A percentile compares a stretch with the other conserved stretches of the same genome.
Evolutionary conservation across 64 coral and sea anemone species (phyloP).

Genomic region (Pachyseris speciosa): DNA sequence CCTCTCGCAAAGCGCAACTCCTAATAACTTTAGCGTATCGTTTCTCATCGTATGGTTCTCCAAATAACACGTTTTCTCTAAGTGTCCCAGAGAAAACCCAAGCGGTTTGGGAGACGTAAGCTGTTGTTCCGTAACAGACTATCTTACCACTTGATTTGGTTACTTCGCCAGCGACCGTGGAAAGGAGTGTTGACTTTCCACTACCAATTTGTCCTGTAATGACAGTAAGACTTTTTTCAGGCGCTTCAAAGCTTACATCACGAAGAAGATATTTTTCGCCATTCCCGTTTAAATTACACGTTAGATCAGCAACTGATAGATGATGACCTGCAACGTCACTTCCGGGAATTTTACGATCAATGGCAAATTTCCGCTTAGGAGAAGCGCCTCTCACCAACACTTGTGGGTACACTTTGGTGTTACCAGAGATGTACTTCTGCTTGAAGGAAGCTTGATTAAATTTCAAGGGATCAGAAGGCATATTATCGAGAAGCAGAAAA

Average conservation of each 20-base stretch:
- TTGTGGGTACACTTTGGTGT: too few species aligned
- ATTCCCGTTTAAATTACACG: slow-evolving; percentile 3
- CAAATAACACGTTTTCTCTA: slow-evolving; percentile 62
- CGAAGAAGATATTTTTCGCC: not conserved
- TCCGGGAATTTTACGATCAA: too few species aligned
- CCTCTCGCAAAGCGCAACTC: slow-evolving; percentile 29
- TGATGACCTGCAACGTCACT: too few species aligned
- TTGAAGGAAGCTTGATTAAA: too few species aligned
- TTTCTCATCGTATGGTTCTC: slow-evolving; percentile 19
- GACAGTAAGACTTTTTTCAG: slow-evolving; percentile 13
- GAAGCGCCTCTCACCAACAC: not conserved
- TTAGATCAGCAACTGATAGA: slow-evolving; percentile 1
- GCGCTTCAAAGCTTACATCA: slow-evolving; percentile 13
- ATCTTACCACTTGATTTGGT: slow-evolving; percentile 7
- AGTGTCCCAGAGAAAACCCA: slow-evolving; percentile 75
- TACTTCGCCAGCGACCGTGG: slow-evolving; percentile 53
- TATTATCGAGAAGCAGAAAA: not conserved
- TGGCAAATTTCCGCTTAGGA: not conserved
- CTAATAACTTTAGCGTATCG: slow-evolving; percentile 27
- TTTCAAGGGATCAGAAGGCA: not conserved
- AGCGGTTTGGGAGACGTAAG: slow-evolving; percentile 56
- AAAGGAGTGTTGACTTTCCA: slow-evolving; percentile 69
- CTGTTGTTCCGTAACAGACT: not conserved
- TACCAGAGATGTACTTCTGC: not conserved
- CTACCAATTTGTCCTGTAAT: slow-evolving; percentile 56